Evolutionary conservation across 2,113 vertebrate species (phyloP).

Genomic region (Leucoraja erinaceus): DNA sequence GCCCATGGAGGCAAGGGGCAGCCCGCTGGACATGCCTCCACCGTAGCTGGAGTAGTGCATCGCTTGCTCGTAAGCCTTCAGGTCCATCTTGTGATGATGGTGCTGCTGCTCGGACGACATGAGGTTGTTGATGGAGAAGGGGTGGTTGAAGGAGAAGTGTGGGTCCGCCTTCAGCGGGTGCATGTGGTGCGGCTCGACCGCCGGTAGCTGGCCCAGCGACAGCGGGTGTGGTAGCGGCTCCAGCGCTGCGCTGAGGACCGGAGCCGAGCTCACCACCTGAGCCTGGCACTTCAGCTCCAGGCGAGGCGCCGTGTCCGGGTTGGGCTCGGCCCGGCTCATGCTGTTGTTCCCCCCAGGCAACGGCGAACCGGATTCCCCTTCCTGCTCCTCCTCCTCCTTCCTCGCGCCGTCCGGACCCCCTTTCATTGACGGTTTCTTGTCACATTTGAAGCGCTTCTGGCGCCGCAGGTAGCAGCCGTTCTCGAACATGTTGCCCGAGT

Average conservation of each 20-base stretch:
- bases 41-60: constrained; percentile 85
- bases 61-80: constrained; percentile 92
- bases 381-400: constrained; percentile 50
- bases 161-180: constrained; percentile 90
- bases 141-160: constrained; percentile 96
- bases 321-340: constrained; percentile 56
- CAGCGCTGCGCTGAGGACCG: constrained; percentile 65
- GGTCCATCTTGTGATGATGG: constrained; percentile 92
- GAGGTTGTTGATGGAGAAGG: constrained; percentile 98
- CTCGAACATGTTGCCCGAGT: constrained; percentile 98
- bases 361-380: constrained; percentile 55
- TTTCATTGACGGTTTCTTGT: constrained; percentile 69
- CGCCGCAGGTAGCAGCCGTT: constrained; percentile 95
- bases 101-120: constrained; percentile 97
- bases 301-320: constrained; percentile 67
- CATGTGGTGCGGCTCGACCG: constrained; percentile 2
- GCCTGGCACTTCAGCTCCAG: constrained; percentile 51
- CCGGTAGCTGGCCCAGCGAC: not conserved
- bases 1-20: constrained; percentile 68
- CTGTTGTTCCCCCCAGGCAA: constrained; percentile 62
- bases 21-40: constrained; percentile 62
- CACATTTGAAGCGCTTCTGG: constrained; percentile 96
- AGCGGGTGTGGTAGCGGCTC: constrained; percentile 71
- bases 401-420: constrained; percentile 54
- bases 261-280: constrained; percentile 61